Percentiles rank a stretch among this genome's conserved stretches.
phyloP scores from a whole-genome alignment of 2,113 vertebrate species.

The Myrmecophaga tridactyla region DNA sequence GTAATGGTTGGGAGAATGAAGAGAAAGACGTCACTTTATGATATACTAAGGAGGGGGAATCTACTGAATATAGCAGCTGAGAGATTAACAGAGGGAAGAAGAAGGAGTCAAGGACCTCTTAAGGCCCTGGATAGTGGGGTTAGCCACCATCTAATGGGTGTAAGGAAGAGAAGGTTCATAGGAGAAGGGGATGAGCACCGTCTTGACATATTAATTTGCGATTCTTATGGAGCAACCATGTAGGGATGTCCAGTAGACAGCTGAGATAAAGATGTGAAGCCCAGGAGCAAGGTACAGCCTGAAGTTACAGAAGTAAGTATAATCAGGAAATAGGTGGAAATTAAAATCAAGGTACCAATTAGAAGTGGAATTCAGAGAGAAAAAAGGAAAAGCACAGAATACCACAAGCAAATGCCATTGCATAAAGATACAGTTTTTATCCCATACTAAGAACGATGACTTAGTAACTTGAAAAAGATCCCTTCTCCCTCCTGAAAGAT shows the following conservation, averaged over 20 bases:
- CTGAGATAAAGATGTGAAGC: background rate
- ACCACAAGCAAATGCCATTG: background rate
- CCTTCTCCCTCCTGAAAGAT: background rate
- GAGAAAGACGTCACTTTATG: background rate
- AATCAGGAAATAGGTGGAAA: background rate
- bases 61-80: background rate
- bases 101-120: background rate
- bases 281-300: background rate
- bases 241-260: background rate
- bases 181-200: accelerated
- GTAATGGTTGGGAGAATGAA: background rate
- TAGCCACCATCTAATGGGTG: background rate
- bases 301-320: background rate
- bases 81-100: background rate
- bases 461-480: background rate
- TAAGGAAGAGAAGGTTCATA: background rate
- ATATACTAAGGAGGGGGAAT: background rate
- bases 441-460: background rate
- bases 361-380: background rate
- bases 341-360: background rate
- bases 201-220: background rate
- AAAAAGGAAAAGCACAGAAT: background rate
- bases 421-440: background rate
- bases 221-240: background rate
- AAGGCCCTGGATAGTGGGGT: background rate